Evolutionary conservation across 2,113 vertebrate genomes (phyloP), one percentile per base, ranked within the genome.

Genomic region (Eurypyga helias): DNA sequence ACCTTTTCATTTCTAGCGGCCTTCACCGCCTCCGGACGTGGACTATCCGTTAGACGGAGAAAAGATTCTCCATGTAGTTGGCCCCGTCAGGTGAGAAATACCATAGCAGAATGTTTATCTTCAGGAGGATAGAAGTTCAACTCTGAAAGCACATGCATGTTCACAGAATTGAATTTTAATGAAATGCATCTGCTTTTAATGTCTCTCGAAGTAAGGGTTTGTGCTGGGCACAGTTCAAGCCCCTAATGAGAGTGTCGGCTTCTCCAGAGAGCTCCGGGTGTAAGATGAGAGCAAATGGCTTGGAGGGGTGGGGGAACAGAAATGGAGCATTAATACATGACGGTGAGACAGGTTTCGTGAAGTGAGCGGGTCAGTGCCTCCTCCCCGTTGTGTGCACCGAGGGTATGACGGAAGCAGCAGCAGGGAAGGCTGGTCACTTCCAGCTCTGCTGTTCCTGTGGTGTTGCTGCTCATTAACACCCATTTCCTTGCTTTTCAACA

Each of bases 41-140:
- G 99, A 99, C 48, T 99, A 99, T 81, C 99, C 99, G 49, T 96
- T 99, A 96, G 99, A 99, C 93, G 99, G 99, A 80, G 99, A 99
- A 96, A 99, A 99, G 97, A 99, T 99, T 94, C 98, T 99, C 77
- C 99, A 99, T 75, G 97, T 99, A 24, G 99, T 98, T 92, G 99
- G 99, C 90, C 98, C 98, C 10, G 99, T 99, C 98, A 99, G 99
- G 99, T 99, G 72, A 97, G 97, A 97, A 36, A 46, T 86, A 31
- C 43, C 36, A 15, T 20, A 86, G 57, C 70, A 52, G 33, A 90
- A 15, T 45, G 7, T 66, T 61, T 57, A 1, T 24, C 67, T 33
- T 46, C 29, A 19, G 38, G 36, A 64, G 19, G 69, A 25, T 31
- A 0, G 45, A 9, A 65, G 79, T 87, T 71, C 41, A 69, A 15